These are phyloP conservation scores for Diuraphis noxia DNA, from an alignment of 1,140 invertebrate species.

Conservation along the genomic window DNA sequence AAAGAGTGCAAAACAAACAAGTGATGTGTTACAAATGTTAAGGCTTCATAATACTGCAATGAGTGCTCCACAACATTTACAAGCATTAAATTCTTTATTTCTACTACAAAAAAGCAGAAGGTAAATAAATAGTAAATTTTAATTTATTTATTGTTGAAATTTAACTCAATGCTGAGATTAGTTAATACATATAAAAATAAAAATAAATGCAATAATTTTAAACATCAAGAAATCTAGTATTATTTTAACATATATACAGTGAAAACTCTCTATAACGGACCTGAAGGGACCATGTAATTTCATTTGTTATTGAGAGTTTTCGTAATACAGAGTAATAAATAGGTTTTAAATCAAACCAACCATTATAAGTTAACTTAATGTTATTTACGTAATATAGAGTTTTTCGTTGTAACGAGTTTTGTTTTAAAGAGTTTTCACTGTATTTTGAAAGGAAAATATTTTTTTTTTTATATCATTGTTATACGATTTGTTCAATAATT, in stretches of 20 bases:
- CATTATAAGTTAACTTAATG: too few species aligned
- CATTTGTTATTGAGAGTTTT: too few species aligned
- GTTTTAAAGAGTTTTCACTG: too few species aligned
- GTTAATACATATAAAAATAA: neutral
- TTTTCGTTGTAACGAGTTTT: too few species aligned
- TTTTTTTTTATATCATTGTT: neutral
- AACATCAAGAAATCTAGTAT: too few species aligned
- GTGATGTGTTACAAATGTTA: conserved; percentile 53
- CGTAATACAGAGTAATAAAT: too few species aligned
- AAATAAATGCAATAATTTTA: too few species aligned
- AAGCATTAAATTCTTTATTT: conserved; percentile 54
- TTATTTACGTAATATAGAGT: too few species aligned
- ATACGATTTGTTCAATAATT: neutral
- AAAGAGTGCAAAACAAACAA: conserved; percentile 39
- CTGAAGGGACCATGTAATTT: too few species aligned
- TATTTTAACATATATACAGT: too few species aligned
- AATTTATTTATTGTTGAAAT: neutral
- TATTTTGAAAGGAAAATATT: neutral
- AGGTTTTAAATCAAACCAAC: too few species aligned
- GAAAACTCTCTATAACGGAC: too few species aligned
- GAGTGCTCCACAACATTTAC: conserved; percentile 55
- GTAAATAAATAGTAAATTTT: neutral
- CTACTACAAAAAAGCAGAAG: conserved; percentile 49
- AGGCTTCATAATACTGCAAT: conserved; percentile 54
- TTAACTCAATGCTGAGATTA: neutral